phyloP scores from a whole-genome alignment of 2,113 vertebrate genomes.

The Corythaixoides concolor region DNA sequence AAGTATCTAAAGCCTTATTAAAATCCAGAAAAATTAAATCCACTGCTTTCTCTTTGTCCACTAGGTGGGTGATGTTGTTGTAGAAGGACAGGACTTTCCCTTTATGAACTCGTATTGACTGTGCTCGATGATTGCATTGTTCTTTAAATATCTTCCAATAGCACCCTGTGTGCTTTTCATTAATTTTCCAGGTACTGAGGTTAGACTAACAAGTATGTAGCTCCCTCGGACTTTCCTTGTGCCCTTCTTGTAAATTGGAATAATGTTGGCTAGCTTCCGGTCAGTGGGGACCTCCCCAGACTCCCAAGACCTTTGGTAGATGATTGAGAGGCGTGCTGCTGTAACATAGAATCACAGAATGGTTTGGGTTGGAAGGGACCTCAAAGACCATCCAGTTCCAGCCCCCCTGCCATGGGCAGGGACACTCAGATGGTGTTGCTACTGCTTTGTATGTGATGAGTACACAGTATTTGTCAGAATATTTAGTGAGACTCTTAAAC shows the following conservation, averaged over 20 bases:
- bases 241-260: background rate
- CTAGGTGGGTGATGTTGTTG: background rate
- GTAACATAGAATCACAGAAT: too few relatives aligned
- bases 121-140: background rate
- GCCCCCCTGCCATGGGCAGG: too few relatives aligned
- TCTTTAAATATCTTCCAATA: background rate
- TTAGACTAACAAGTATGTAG: background rate
- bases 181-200: background rate
- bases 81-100: background rate
- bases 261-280: background rate
- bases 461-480: background rate
- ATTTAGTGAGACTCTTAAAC: background rate
- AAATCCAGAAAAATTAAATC: background rate
- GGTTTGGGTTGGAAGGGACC: too few relatives aligned
- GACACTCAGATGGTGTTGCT: background rate
- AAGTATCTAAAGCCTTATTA: background rate
- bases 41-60: background rate
- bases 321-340: background rate
- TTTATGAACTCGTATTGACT: background rate
- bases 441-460: background rate
- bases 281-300: background rate
- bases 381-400: too few relatives aligned
- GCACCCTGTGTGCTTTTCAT: background rate
- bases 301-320: background rate
- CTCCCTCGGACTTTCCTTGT: background rate